Base-by-base conservation (phyloP, 2,113 vertebrate species). In the Lasiurus cinereus region DNA sequence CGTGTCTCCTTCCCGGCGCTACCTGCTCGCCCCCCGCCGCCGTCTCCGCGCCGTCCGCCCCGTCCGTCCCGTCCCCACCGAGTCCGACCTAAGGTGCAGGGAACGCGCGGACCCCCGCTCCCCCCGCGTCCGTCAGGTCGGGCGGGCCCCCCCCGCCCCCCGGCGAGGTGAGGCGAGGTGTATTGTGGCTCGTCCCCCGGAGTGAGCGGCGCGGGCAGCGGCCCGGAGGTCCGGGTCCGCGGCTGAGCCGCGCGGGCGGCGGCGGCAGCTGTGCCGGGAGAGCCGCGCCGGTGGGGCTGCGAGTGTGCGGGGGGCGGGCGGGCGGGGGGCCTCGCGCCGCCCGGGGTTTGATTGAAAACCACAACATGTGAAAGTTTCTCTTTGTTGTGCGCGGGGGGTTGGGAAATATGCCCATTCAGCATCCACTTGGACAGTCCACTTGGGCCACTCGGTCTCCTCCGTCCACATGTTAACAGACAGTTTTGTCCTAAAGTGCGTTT, bases 281-380 rank as follows among this genome's bases (percentile, higher is more conserved):
- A 33, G 80, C 48, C 72, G 70, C 29, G 83, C 54, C 66, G 70
- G 29, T 11, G 8, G 22, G 76, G 52, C 73, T 2, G 48, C 43
- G 39, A 39, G 39, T 39, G n/a, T n/a, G n/a, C n/a, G n/a, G n/a
- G n/a, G n/a, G n/a, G n/a, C n/a, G n/a, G n/a, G n/a, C n/a, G n/a
- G n/a, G n/a, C n/a, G n/a, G n/a, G 48, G 88, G 89, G 93, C 70
- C 72, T 82, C 73, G 5, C 21, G 69, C 62, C 76, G 39, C 64
- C 6, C 95, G 39, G 2, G 56, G 64, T 83, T 87, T 97, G 97
- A 97, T 96, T 97, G 97, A 96, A 97, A 95, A 96, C 92, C 94
- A 87, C 97, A 96, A 88, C 96, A 56, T 59, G 96, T 83, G 74
- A 78, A 97, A 96, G 95, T 96, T 97, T 97, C 52, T 66, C 93